Evolutionary conservation across 2,797 vertebrate species (phyloP).

Genomic region (Gallinago nigripennis): DNA sequence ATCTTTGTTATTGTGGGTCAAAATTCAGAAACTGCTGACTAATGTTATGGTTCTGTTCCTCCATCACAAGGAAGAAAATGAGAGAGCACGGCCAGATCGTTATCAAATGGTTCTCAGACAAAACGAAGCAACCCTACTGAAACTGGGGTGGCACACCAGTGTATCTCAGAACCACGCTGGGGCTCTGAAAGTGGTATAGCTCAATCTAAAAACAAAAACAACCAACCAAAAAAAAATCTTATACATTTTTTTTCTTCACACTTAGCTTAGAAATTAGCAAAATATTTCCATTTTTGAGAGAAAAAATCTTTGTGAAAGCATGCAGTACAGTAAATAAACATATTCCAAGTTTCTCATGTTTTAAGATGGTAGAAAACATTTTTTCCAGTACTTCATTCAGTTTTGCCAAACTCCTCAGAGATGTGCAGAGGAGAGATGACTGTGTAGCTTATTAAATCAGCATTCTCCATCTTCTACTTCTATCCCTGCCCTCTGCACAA

Average conservation of each 20-base stretch:
- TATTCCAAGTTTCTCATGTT: background rate
- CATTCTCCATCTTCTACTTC: background rate
- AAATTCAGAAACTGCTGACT: slow-evolving; percentile 81
- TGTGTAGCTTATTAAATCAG: background rate
- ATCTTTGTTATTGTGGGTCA: slow-evolving; percentile 77
- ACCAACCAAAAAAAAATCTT: background rate
- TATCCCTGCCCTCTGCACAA: background rate
- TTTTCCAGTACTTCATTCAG: background rate
- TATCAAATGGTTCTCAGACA: slow-evolving; percentile 24
- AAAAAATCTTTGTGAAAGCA: background rate
- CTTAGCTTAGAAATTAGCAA: background rate
- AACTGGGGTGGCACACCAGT: background rate
- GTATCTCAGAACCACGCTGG: background rate
- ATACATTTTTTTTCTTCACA: background rate
- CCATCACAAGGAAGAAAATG: slow-evolving; percentile 44
- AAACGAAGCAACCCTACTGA: background rate
- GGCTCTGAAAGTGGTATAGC: background rate
- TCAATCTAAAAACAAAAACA: background rate
- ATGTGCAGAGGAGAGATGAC: background rate
- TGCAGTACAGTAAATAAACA: background rate
- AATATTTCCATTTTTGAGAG: background rate
- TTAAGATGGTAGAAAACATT: background rate
- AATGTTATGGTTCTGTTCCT: slow-evolving; percentile 63
- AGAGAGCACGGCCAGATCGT: background rate
- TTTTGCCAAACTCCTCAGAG: background rate